phyloP scores from a whole-genome alignment of 2,797 vertebrate species.

The Argentina silus region DNA sequence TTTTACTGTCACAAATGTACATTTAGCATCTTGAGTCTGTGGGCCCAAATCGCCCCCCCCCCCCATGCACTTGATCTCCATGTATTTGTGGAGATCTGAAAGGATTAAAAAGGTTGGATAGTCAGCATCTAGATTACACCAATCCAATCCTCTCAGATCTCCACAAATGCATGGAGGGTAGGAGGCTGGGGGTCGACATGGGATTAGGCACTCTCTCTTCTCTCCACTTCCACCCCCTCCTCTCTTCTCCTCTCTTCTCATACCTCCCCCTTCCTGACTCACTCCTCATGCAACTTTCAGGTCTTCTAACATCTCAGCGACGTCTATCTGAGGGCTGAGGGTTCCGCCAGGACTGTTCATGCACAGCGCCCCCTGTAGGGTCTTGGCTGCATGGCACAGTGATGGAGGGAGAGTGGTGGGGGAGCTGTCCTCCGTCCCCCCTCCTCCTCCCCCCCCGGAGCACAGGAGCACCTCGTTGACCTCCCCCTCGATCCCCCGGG shows the following conservation, averaged over 20 bases:
- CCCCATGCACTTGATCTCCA: too few relatives aligned
- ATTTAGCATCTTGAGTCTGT: too few relatives aligned
- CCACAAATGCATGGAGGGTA: too few relatives aligned
- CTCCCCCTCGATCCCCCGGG: conserved; percentile 83
- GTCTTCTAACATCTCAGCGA: conserved; percentile 84
- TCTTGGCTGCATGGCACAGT: conserved; percentile 66
- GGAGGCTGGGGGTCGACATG: too few relatives aligned
- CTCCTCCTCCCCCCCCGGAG: conserved; percentile 61
- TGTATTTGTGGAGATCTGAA: too few relatives aligned
- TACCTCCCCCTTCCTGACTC: too few relatives aligned
- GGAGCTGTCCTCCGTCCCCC: conserved; percentile 46
- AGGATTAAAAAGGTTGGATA: too few relatives aligned
- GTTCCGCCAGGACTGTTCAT: conserved; percentile 60
- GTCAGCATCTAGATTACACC: too few relatives aligned
- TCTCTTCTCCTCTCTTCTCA: background rate
- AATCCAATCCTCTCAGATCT: too few relatives aligned
- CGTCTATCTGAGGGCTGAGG: conserved; percentile 74
- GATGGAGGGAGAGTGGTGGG: conserved; percentile 47
- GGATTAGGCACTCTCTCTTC: background rate
- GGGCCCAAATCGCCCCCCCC: too few relatives aligned
- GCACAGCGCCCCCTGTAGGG: conserved; percentile 80
- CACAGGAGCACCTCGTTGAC: conserved; percentile 95
- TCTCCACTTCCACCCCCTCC: background rate
- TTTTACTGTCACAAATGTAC: too few relatives aligned
- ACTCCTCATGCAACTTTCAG: conserved; percentile 79